Percentiles rank a stretch among this genome's conserved stretches.
phyloP scores from a whole-genome alignment of 1,140 invertebrate species.

The Arion vulgaris region DNA sequence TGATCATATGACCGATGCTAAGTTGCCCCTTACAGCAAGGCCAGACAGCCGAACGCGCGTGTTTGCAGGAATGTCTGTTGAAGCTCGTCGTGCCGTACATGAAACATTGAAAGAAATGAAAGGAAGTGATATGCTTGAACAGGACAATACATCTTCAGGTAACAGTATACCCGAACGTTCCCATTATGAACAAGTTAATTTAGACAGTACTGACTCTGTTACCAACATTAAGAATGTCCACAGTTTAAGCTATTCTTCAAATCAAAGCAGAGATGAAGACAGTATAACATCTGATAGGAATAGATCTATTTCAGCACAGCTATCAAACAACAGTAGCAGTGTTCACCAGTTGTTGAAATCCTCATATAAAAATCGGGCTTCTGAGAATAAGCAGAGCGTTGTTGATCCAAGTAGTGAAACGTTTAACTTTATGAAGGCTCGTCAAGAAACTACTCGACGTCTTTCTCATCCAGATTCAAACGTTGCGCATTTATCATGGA shows the following conservation, averaged over 20 bases:
- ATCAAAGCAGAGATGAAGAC: not conserved
- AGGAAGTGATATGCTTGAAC: not conserved
- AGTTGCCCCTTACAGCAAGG: not conserved
- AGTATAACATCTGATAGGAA: not conserved
- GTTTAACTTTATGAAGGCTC: not conserved
- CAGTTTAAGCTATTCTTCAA: not conserved
- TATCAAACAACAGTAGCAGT: not conserved
- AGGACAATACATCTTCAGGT: not conserved
- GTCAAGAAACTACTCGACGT: not conserved
- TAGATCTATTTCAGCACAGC: not conserved
- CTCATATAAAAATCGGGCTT: not conserved
- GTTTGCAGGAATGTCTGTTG: conserved; percentile 56
- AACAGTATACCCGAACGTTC: not conserved
- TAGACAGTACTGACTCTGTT: not conserved
- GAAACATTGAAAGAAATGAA: conserved; percentile 51
- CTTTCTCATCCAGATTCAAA: conserved; percentile 13
- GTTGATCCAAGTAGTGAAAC: not conserved
- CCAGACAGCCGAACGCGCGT: conserved; percentile 14
- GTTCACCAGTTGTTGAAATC: not conserved
- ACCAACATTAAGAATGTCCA: not conserved
- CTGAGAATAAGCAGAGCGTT: not conserved
- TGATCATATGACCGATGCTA: not conserved
- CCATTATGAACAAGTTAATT: not conserved
- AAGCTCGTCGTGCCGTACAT: conserved; percentile 53
- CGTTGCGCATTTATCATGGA: not conserved